These are phyloP conservation scores for Drosophila subquinaria DNA, from an alignment of 2,888 invertebrate species.

Conservation along the genomic window DNA sequence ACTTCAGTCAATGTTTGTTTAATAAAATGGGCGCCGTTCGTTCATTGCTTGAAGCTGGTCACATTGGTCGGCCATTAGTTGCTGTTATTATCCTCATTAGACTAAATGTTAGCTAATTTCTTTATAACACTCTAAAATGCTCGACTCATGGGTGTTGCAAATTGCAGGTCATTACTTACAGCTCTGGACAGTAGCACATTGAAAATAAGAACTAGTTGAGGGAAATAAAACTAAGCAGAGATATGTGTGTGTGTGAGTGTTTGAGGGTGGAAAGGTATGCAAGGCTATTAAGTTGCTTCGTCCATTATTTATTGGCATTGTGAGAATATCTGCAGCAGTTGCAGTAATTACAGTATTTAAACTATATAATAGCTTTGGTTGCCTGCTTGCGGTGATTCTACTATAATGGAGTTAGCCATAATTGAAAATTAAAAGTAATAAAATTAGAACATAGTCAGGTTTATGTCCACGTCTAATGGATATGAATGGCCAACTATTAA, in stretches of 20 bases:
- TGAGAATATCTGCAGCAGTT: constrained; percentile 47
- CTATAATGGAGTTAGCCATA: background rate
- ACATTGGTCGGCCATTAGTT: constrained; percentile 62
- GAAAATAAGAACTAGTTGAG: background rate
- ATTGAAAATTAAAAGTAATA: constrained; percentile 2
- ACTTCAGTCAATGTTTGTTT: constrained; percentile 77
- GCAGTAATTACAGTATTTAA: constrained; percentile 20
- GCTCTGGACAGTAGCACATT: constrained; percentile 10
- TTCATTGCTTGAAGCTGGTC: constrained; percentile 12
- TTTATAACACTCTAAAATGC: constrained; percentile 78
- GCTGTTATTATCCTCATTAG: constrained; percentile 75
- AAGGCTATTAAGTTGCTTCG: constrained; percentile 30
- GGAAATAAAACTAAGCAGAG: constrained; percentile 1
- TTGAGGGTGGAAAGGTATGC: constrained; percentile 15
- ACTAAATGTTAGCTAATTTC: constrained; percentile 77
- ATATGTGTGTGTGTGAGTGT: background rate
- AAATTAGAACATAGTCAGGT: background rate
- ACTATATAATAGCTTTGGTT: constrained; percentile 21
- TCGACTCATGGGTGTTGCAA: constrained; percentile 56
- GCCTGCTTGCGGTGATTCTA: constrained; percentile 1
- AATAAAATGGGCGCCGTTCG: constrained; percentile 48
- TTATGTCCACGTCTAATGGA: background rate
- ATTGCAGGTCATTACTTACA: constrained; percentile 60
- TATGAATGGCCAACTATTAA: background rate
- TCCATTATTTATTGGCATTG: constrained; percentile 46